phyloP scores from a whole-genome alignment of 2,797 vertebrate species.

The Helicolenus hilgendorfi region DNA sequence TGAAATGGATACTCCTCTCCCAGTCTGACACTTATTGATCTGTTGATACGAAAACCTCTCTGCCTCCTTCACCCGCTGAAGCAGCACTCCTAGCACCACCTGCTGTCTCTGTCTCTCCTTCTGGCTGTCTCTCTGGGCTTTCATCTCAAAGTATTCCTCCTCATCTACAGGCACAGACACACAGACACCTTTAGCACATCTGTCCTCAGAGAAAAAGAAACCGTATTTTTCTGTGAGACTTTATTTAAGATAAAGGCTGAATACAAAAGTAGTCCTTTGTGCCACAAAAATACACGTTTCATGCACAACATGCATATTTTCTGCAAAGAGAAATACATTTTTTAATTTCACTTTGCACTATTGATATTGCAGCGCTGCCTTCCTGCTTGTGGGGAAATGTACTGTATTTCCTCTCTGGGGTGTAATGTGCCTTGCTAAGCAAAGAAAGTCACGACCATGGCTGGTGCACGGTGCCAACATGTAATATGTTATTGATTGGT shows the following conservation, averaged over 20 bases:
- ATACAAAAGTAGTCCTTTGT: constrained; percentile 10
- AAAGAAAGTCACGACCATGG: constrained; percentile 36
- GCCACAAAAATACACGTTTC: constrained; percentile 4
- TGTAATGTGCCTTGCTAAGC: constrained; percentile 41
- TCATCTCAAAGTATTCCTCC: constrained; percentile 46
- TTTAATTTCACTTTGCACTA: constrained; percentile 39
- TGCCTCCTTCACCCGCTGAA: constrained; percentile 35
- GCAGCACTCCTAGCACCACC: constrained; percentile 58
- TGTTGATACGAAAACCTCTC: constrained; percentile 59
- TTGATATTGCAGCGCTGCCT: constrained; percentile 3
- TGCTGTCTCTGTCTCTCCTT: constrained; percentile 45
- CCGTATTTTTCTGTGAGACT: constrained; percentile 2
- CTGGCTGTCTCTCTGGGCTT: constrained; percentile 51
- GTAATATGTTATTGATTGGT: constrained; percentile 75
- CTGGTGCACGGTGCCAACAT: constrained; percentile 42
- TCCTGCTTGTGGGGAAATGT: constrained; percentile 12
- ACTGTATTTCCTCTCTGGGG: constrained; percentile 15
- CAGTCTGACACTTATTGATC: constrained; percentile 69
- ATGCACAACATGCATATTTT: constrained; percentile 12
- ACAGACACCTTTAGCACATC: constrained; percentile 10
- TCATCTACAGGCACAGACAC: background rate
- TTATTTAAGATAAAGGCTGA: constrained; percentile 29
- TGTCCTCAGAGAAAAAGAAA: constrained; percentile 27
- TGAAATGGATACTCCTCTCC: constrained; percentile 56
- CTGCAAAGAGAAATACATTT: background rate